A percentile compares a stretch with the other conserved stretches of the same genome.
Evolutionary conservation across 2,113 vertebrate genomes (phyloP).

Genomic region (Amazona guildingii): DNA sequence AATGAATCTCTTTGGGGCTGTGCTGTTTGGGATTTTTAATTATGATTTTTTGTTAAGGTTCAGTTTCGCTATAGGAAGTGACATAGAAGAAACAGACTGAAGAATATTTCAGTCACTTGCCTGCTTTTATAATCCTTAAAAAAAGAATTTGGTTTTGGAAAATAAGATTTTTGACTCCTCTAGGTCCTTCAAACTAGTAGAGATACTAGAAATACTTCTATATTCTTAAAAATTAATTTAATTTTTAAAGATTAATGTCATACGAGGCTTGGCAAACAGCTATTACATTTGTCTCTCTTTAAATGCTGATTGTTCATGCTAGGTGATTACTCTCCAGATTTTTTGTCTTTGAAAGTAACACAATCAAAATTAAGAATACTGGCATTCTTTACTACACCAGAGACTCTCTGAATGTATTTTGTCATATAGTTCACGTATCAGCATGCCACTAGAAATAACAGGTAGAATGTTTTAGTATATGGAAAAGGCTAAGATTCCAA

Average conservation of each 20-base stretch:
- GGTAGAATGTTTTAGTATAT: neutral
- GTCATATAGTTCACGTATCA: neutral
- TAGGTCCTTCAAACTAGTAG: neutral
- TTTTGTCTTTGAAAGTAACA: neutral
- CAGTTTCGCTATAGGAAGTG: conserved; percentile 9
- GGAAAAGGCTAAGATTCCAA: neutral
- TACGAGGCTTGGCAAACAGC: neutral
- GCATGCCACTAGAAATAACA: neutral
- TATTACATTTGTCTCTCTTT: neutral
- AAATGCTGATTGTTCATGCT: neutral
- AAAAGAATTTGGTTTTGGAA: neutral
- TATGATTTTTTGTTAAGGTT: conserved; percentile 26
- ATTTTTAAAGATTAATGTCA: neutral
- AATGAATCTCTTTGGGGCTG: neutral
- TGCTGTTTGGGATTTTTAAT: neutral
- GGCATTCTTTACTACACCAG: neutral
- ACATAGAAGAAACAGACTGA: conserved; percentile 2
- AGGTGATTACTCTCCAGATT: neutral
- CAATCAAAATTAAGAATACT: neutral
- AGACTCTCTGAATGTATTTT: neutral
- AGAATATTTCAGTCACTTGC: conserved; percentile 16
- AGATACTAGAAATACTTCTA: neutral
- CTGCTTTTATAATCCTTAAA: neutral
- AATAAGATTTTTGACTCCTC: neutral
- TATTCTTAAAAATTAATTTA: neutral